Percentiles rank a stretch among this genome's conserved stretches.
These are phyloP conservation scores for Poecilia latipinna DNA, from an alignment of 2,113 vertebrate species.

Conservation along the genomic window DNA sequence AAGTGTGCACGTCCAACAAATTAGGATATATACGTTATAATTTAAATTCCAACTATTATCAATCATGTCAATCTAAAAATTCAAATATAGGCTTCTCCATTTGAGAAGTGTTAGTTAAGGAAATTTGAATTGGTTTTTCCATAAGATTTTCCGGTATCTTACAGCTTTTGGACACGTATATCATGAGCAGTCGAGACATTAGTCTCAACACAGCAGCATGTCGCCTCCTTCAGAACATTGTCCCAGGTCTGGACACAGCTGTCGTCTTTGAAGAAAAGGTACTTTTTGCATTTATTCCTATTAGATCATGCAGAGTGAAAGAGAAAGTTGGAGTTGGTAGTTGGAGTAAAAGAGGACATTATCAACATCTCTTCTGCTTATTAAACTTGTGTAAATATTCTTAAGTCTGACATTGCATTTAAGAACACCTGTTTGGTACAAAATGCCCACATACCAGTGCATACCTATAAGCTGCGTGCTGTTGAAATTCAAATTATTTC, in stretches of 20 bases:
- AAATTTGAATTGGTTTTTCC: background rate
- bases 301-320: background rate
- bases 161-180: conserved; percentile 92
- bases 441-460: no score
- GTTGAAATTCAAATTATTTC: no score
- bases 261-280: conserved; percentile 98
- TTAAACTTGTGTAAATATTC: background rate
- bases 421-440: no score
- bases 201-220: conserved; percentile 91
- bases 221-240: conserved; percentile 93
- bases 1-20: background rate
- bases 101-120: background rate
- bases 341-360: background rate
- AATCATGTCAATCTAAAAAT: background rate
- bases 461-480: no score
- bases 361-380: background rate
- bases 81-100: background rate
- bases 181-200: conserved; percentile 94
- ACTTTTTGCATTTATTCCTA: background rate
- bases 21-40: background rate
- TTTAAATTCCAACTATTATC: background rate
- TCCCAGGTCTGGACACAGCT: conserved; percentile 93
- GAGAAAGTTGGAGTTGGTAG: background rate
- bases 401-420: background rate
- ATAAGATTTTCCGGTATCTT: background rate